phyloP scores from a whole-genome alignment of 2,888 invertebrate species.

The Gastrophysa polygoni region DNA sequence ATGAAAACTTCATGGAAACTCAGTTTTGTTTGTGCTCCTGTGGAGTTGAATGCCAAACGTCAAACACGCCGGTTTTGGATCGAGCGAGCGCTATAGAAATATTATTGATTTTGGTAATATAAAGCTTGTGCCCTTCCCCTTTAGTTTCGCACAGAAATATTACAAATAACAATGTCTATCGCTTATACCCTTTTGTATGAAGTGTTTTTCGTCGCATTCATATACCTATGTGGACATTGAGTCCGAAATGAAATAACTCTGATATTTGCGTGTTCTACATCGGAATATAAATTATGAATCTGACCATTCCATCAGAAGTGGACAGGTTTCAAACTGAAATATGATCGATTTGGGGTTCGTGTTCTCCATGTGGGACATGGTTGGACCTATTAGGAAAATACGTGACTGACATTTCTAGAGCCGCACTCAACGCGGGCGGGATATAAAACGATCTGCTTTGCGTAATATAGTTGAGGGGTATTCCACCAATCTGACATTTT shows the following conservation, averaged over 20 bases:
- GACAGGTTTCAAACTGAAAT: neutral
- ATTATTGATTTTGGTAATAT: slow-evolving; percentile 56
- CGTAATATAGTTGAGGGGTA: neutral
- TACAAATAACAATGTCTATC: slow-evolving; percentile 27
- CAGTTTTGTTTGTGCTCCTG: slow-evolving; percentile 1
- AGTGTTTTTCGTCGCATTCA: no score
- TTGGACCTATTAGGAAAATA: neutral
- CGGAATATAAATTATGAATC: slow-evolving; percentile 6
- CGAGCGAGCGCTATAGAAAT: slow-evolving; percentile 52
- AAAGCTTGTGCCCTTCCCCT: slow-evolving; percentile 40
- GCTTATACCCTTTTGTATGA: slow-evolving; percentile 33
- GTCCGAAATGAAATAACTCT: no score
- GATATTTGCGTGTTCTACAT: neutral
- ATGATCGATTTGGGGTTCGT: neutral
- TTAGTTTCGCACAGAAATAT: slow-evolving; percentile 35
- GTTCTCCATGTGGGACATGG: neutral
- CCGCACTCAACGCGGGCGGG: neutral
- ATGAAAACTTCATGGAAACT: slow-evolving; percentile 25
- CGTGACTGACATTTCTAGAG: slow-evolving; percentile 1
- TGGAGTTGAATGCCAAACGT: slow-evolving; percentile 36
- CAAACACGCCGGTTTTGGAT: slow-evolving; percentile 40
- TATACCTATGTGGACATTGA: no score
- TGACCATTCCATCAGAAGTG: neutral
- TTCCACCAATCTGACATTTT: no score
- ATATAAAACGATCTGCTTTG: neutral